These are phyloP conservation scores for Myotis myotis DNA, from an alignment of 2,797 vertebrate species.

Conservation along the genomic window DNA sequence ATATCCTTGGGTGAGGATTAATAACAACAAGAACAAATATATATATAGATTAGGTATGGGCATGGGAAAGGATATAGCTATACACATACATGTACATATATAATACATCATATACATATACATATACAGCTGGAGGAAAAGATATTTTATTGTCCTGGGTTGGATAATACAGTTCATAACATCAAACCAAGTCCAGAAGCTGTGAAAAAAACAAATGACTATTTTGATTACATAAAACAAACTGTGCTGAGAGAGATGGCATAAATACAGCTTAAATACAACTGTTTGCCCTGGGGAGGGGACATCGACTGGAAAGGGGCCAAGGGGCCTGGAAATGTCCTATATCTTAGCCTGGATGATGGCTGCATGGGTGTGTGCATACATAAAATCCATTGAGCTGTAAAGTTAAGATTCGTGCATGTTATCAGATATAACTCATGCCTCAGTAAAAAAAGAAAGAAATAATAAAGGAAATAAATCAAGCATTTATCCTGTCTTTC, in stretches of 20 bases:
- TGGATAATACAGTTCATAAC: neutral
- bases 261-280: constrained; percentile 31
- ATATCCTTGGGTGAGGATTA: too few relatives aligned
- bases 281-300: neutral
- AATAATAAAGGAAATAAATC: constrained; percentile 58
- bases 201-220: constrained; percentile 29
- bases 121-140: neutral
- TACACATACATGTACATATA: too few relatives aligned
- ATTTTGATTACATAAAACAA: constrained; percentile 52
- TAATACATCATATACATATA: too few relatives aligned
- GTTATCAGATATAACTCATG: constrained; percentile 47
- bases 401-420: constrained; percentile 47
- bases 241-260: neutral
- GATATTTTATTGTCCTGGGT: neutral
- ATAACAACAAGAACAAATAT: too few relatives aligned
- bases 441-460: constrained; percentile 61
- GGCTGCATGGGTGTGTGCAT: neutral
- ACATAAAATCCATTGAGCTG: constrained; percentile 52
- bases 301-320: neutral
- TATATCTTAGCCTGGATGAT: neutral
- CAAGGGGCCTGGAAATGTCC: neutral
- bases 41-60: too few relatives aligned
- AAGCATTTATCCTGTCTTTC: constrained; percentile 58
- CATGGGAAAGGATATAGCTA: too few relatives aligned
- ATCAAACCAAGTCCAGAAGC: constrained; percentile 43